Evolutionary conservation across 2,888 invertebrate genomes (phyloP), one percentile per base, ranked within the genome.

Genomic region (Argynnis bischoffii): DNA sequence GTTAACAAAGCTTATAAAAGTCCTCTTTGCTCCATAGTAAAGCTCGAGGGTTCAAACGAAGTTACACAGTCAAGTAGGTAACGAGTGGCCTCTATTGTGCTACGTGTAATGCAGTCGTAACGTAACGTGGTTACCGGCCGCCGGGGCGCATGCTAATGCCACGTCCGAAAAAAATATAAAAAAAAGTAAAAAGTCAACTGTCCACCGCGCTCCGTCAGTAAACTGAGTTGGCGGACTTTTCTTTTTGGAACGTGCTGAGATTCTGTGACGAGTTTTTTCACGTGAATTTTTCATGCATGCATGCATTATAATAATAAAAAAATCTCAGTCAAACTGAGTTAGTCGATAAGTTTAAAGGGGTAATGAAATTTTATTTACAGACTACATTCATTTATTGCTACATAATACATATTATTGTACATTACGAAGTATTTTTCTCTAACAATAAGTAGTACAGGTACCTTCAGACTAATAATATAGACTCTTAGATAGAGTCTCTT

Each of bases 1-100:
- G 67, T 72, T 69, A 68, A 64, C 63, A 69, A 69, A 71, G 64
- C 65, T 65, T 59, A 70, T 64, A 69, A 63, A 67, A 66, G 82
- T 79, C 76, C 79, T 41, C 66, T 73, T 55, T 63, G 67, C 78
- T 78, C 76, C 56, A 63, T 69, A 81, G 83, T 72, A 74, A 66
- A 73, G 64, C 71, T 61, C 70, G 78, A 75, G 78, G 76, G 81
- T 79, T 81, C 87, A 90, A 92, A 92, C 87, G 89, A 90, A 91
- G 91, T 92, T 92, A 91, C 86, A 89, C 88, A 91, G 92, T 91
- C 92, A 90, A 92, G 92, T 91, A 87, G 86, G 87, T 88, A 90
- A 90, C 90, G 90, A 90, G 90, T 88, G 88, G 87, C 86, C 85
- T 80, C 84, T 80, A 86, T 86, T 84, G 82, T 85, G 81, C 83